These are phyloP conservation scores for Nycticorax nycticorax DNA, from an alignment of 2,113 vertebrate species.

Conservation along the genomic window DNA sequence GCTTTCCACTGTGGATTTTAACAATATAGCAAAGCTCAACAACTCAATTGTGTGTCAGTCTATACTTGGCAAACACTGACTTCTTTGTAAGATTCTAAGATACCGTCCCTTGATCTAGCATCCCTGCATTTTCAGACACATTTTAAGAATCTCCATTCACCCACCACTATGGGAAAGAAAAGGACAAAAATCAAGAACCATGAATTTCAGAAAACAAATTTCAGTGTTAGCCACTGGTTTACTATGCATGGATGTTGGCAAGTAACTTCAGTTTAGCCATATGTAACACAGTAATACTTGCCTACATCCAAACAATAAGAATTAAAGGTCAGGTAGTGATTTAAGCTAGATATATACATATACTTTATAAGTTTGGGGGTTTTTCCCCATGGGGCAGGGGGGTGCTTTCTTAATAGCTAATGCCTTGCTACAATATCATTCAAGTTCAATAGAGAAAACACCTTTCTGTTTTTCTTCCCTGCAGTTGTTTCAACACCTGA, in stretches of 20 bases:
- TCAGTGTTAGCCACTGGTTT: not conserved
- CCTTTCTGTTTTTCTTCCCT: not conserved
- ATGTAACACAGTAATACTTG: not conserved
- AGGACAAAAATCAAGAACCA: not conserved
- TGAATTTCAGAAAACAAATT: not conserved
- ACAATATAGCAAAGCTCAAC: not conserved
- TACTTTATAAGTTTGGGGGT: not conserved
- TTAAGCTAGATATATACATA: not conserved
- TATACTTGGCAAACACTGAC: not conserved
- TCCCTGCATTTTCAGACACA: not conserved
- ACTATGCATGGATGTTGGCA: not conserved
- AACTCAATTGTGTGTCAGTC: not conserved
- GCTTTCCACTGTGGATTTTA: not conserved
- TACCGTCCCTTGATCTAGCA: not conserved
- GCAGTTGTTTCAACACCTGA: not conserved
- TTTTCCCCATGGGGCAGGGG: not conserved
- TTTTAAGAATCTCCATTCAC: not conserved
- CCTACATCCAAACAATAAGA: not conserved
- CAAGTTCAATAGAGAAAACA: not conserved
- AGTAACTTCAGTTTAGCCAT: not conserved
- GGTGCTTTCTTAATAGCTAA: not conserved
- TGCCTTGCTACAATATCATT: not conserved
- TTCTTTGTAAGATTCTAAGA: not conserved
- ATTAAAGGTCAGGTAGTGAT: not conserved
- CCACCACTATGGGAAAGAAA: not conserved